Percentiles rank a stretch among this genome's conserved stretches.
phyloP scores from a whole-genome alignment of 2,113 vertebrate genomes.

The Ochotona princeps region DNA sequence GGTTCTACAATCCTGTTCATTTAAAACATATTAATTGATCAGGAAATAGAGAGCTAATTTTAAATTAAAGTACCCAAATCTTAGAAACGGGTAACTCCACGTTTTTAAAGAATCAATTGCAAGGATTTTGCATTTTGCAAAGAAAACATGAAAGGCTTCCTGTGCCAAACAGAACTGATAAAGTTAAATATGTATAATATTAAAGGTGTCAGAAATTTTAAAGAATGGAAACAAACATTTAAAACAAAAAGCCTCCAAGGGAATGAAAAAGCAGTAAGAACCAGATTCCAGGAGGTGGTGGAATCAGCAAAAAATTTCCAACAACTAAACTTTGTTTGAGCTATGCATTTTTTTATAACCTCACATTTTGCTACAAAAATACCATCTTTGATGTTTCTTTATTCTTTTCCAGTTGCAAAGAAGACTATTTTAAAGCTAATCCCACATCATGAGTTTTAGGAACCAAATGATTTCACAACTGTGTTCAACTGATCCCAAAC shows the following conservation, averaged over 20 bases:
- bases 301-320: constrained; percentile 6
- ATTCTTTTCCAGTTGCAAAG: constrained; percentile 24
- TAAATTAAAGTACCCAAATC: constrained; percentile 13
- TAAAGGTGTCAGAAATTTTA: constrained; percentile 36
- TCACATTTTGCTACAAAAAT: constrained; percentile 56
- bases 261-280: not conserved
- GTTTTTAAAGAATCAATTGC: not conserved
- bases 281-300: constrained; percentile 36
- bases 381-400: constrained; percentile 18
- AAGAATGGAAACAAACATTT: constrained; percentile 33
- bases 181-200: not conserved
- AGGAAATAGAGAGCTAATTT: constrained; percentile 41
- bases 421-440: constrained; percentile 48
- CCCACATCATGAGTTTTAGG: constrained; percentile 39
- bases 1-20: constrained; percentile 3
- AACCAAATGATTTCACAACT: constrained; percentile 55
- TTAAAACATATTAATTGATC: constrained; percentile 38
- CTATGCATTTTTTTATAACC: constrained; percentile 37
- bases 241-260: constrained; percentile 4
- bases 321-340: constrained; percentile 36
- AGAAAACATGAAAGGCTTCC: constrained; percentile 48
- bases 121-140: constrained; percentile 32
- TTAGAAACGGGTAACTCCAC: not conserved
- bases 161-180: constrained; percentile 24
- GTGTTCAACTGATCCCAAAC: constrained; percentile 48